Base-by-base conservation (phyloP, 2,113 vertebrate genomes). In the Pseudonaja textilis region DNA sequence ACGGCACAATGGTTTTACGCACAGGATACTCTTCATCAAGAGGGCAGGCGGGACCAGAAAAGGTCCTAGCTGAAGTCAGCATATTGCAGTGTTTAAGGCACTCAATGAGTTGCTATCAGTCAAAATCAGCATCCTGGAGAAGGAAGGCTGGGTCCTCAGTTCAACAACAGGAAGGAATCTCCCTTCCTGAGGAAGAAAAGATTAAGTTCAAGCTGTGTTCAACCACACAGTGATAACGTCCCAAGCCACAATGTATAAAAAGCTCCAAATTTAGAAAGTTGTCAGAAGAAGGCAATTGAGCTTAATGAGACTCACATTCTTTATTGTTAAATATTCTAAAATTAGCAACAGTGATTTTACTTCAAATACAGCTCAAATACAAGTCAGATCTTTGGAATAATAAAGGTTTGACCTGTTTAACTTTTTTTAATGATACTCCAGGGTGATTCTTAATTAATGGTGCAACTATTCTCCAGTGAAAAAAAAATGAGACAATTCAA, bases 71-170 rank as follows among this genome's bases (percentile, higher is more conserved):
- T 92, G 86, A 1, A 57, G 81, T 90, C 88, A 89, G 93, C 91
- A 92, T 89, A 95, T 57, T 85, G 91, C 86, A 93, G 74, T 87
- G 12, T 96, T 97, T 95, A 89, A 95, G 96, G 94, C 93, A 97
- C 93, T 93, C 96, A 93, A 94, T 93, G 96, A 96, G 94, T 89
- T 95, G 93, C 91, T 95, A 93, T 97, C 97, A 94, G 86, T 95
- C 95, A 96, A 97, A 97, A 96, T 98, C 97, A 98, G 97, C 97
- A 97, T 98, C 97, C 98, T 97, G 98, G 96, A 97, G 97, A 97
- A 97, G 98, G 97, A 98, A 98, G 96, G 96, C 91, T 74, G 93
- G 94, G 96, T 96, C 96, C 92, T 89, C 94, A 94, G 94, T 96
- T 97, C 92, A 93, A 91, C 89, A 95, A 95, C 97, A 97, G 98